These are phyloP conservation scores for Premnoplex brunnescens DNA, from an alignment of 2,797 vertebrate genomes.

Conservation along the genomic window DNA sequence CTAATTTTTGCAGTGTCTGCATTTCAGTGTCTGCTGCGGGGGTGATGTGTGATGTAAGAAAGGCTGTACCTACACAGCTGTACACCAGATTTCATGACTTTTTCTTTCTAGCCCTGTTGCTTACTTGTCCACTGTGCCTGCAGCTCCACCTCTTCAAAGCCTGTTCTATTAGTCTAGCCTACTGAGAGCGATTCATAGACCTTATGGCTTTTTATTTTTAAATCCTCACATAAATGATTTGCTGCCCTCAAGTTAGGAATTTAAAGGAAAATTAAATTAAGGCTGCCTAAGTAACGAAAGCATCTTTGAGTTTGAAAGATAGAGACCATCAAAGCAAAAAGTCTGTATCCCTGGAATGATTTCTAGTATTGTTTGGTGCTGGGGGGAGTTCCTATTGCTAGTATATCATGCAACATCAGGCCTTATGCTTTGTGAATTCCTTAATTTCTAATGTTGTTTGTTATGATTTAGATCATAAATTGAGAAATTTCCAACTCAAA, in stretches of 20 bases:
- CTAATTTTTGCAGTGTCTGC: neutral
- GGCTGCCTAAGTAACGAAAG: slow-evolving; percentile 37
- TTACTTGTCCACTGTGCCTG: neutral
- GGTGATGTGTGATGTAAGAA: neutral
- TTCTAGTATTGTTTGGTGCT: slow-evolving; percentile 22
- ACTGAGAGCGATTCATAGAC: neutral
- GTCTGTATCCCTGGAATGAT: neutral
- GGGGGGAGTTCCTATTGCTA: neutral
- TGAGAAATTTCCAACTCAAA: neutral
- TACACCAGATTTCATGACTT: neutral
- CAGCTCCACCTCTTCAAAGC: slow-evolving; percentile 52
- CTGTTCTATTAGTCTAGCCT: neutral
- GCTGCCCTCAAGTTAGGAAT: slow-evolving; percentile 38
- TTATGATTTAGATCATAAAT: slow-evolving; percentile 16
- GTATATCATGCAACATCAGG: neutral
- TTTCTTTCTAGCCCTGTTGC: neutral
- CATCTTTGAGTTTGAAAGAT: slow-evolving; percentile 33
- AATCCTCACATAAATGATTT: slow-evolving; percentile 25
- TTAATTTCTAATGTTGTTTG: neutral
- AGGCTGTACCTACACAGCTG: neutral
- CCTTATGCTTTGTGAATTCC: neutral
- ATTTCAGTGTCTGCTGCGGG: neutral
- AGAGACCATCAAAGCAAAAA: slow-evolving; percentile 30
- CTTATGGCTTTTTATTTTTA: slow-evolving; percentile 37
- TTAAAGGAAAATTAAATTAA: slow-evolving; percentile 62